Evolutionary conservation across 1,140 invertebrate genomes (phyloP), one percentile per base, ranked within the genome.

Genomic region (Prorops nasuta): DNA sequence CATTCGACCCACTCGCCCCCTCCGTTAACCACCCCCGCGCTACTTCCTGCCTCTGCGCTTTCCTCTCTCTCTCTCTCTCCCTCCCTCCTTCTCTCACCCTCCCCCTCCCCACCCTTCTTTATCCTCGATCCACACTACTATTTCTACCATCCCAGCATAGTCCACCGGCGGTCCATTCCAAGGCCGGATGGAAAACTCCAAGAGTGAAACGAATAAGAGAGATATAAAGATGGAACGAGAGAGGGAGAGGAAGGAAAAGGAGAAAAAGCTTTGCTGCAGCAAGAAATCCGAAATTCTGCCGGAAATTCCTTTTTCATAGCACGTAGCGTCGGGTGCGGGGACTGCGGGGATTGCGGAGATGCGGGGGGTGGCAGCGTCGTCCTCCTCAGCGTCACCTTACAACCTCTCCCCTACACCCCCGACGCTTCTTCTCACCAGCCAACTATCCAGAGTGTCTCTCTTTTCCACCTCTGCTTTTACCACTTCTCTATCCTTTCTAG

Each of bases 231-330:
- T 21, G 35, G 35, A 32, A 34, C n/a, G 44, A 28, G 34, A 31
- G n/a, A 21, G 21, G 38, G 49, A 15, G 24, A 4, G 19, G 31
- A 14, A 15, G 37, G 37, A 36, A 3, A 16, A 14, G 24, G 40
- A 20, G 43, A 22, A 17, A 20, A 10, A 37, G 20, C 36, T 52
- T 28, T 28, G 49, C 48, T 56, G 59, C 54, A 53, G 45, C 49
- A 59, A 61, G 58, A 61, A 61, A 60, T 61, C 49, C 57, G 58
- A 60, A 61, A 61, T 61, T 56, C 46, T 39, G 38, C 37, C 45
- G 43, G 45, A 50, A 56, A 61, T 60, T 57, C 45, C 46, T 61
- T 61, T 61, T 61, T 56, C 58, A 56, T 35, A 45, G 57, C 58
- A 61, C 58, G 58, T 60, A 61, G 49, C 35, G 36, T 18, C 36